phyloP scores from a whole-genome alignment of 2,797 vertebrate genomes.

The Syngnathus rostellatus region DNA sequence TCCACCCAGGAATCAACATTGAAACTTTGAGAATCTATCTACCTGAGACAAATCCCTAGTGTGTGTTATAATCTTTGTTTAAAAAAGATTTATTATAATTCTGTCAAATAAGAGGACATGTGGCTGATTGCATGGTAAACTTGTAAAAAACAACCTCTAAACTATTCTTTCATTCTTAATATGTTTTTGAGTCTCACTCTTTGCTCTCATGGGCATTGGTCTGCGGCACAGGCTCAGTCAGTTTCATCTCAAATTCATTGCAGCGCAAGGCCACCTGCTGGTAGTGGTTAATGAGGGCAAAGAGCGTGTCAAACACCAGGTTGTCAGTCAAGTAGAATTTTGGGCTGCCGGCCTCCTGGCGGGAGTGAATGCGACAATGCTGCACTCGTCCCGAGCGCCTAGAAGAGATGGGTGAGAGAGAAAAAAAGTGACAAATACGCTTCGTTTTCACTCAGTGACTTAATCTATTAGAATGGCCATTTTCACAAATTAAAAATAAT shows the following conservation, averaged over 20 bases:
- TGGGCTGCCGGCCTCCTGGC: constrained; percentile 91
- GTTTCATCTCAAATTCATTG: constrained; percentile 98
- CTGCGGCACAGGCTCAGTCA: constrained; percentile 94
- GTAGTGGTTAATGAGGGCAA: constrained; percentile 95
- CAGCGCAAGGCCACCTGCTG: constrained; percentile 96
- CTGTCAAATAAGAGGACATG: too few species aligned
- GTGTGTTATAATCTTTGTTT: too few species aligned
- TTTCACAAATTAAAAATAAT: too few species aligned
- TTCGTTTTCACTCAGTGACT: not conserved
- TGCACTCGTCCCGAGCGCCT: constrained; percentile 96
- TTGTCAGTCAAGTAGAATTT: constrained; percentile 99
- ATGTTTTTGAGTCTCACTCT: constrained; percentile 74
- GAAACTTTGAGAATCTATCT: too few species aligned
- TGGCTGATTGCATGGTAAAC: too few species aligned
- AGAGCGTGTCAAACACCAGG: constrained; percentile 95
- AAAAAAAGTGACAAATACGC: not conserved
- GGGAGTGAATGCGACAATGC: constrained; percentile 96
- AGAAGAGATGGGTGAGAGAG: not conserved
- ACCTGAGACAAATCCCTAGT: too few species aligned
- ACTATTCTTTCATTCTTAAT: not conserved
- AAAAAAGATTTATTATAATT: too few species aligned
- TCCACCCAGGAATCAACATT: too few species aligned
- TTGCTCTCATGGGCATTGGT: constrained; percentile 98
- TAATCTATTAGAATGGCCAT: not conserved
- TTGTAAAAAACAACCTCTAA: not conserved